Evolutionary conservation across 2,797 vertebrate species (phyloP), one percentile per base, ranked within the genome.

Genomic region (Thunnus albacares): DNA sequence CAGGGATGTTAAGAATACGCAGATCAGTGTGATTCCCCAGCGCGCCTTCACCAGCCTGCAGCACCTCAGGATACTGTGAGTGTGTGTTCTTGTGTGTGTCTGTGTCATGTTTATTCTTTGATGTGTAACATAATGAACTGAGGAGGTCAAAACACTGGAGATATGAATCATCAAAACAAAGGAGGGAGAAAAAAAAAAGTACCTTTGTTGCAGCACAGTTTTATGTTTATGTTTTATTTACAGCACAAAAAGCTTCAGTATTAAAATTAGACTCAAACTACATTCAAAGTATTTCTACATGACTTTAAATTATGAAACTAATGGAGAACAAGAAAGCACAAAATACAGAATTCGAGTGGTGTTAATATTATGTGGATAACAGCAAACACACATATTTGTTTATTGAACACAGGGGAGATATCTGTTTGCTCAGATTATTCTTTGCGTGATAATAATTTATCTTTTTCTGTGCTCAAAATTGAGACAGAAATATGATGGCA

Each of bases 21-120:
- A 81, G 71, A 83, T 93, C 75, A 56, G 22, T 63, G 78, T 35
- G 80, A 83, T 93, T 79, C 78, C 77, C 33, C 63, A 9, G 38
- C 28, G 77, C 0, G 70, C 76, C 67, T 35, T 94, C 60, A 33
- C 14, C 70, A 35, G 51, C 77, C 84, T 94, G 66, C 69, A 77
- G 70, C 43, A 57, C 12, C 88, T 94, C 73, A 71, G 13, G 51
- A 83, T 33, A 68, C 53, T 94, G 93, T 94, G 62, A 93, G 93
- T 87, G 71, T 33, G 51, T 33, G 30, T 33, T 3, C 5, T 30
- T 5, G 5, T 94, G 93, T 87, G 71, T 33, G 51, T 86, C 68
- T 14, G 30, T 71, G n/a, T 79, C 30, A 5, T 80, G 87, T 94
- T 94, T 87, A 76, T 80, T 80, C 86, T 92, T 75, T 87, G 68